phyloP scores from a whole-genome alignment of 2,888 invertebrate species.

The Orchesellides sinensis region DNA sequence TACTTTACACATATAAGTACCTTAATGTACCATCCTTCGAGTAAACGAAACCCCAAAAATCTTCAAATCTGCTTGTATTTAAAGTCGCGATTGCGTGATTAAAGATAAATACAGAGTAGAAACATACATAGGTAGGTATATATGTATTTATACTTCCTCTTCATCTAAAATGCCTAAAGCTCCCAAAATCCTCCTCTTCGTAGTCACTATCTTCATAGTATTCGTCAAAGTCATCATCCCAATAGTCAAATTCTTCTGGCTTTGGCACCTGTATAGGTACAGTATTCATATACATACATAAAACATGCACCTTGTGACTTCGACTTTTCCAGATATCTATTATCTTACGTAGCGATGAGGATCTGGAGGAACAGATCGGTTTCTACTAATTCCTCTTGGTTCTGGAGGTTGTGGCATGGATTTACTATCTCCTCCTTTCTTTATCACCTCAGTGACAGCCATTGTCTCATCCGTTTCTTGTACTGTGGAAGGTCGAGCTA shows the following conservation, averaged over 20 bases:
- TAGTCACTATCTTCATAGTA: conserved; percentile 78
- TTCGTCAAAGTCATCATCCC: conserved; percentile 78
- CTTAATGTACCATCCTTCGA: neutral
- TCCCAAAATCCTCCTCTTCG: conserved; percentile 78
- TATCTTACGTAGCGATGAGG: conserved; percentile 44
- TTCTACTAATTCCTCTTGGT: conserved; percentile 66
- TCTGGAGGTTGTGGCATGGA: neutral
- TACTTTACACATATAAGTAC: too few species aligned
- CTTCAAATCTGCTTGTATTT: neutral
- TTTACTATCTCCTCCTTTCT: conserved; percentile 70
- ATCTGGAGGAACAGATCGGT: conserved; percentile 70
- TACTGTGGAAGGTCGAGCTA: conserved; percentile 69
- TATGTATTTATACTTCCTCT: conserved; percentile 76
- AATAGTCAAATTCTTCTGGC: conserved; percentile 80
- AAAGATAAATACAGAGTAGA: neutral
- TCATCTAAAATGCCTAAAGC: conserved; percentile 92
- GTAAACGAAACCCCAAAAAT: neutral
- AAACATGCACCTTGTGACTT: neutral
- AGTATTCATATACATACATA: neutral
- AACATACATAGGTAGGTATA: neutral
- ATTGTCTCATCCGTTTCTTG: conserved; percentile 78
- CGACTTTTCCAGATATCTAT: too few species aligned
- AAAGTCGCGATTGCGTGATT: neutral
- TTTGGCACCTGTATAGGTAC: conserved; percentile 41
- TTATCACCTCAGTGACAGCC: conserved; percentile 66